Evolutionary conservation across 2,113 vertebrate genomes (phyloP).

Genomic region (Corythornis madagascariensis): DNA sequence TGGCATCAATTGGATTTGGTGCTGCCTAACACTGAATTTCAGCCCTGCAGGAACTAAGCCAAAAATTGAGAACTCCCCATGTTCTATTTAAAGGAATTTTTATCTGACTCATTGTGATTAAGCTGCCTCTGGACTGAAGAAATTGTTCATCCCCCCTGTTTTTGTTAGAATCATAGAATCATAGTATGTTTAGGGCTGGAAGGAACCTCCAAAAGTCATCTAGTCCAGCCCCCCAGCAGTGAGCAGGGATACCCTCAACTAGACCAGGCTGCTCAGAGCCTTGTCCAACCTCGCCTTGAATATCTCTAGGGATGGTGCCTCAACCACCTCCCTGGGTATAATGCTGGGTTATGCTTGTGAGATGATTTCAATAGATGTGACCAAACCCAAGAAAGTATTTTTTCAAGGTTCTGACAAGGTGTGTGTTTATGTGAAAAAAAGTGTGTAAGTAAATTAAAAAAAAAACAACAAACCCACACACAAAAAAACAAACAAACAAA

Average conservation of each 20-base stretch:
- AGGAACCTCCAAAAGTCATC: too few species aligned
- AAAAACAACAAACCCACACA: background rate
- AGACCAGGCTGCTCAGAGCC: too few species aligned
- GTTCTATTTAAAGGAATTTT: background rate
- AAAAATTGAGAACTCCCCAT: background rate
- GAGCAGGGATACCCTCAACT: too few species aligned
- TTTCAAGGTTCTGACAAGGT: background rate
- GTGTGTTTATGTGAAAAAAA: background rate
- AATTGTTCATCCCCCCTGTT: background rate
- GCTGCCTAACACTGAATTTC: background rate
- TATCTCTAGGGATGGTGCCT: too few species aligned
- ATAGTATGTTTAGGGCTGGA: too few species aligned
- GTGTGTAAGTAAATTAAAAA: background rate
- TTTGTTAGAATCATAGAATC: background rate
- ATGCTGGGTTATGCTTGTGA: background rate
- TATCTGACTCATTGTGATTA: background rate
- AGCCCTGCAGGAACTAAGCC: background rate
- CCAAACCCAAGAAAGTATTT: background rate
- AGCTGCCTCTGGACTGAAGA: background rate
- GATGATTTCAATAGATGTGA: background rate
- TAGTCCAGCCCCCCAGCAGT: too few species aligned
- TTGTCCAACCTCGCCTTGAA: too few species aligned
- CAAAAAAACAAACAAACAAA: background rate
- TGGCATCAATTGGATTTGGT: background rate
- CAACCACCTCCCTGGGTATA: background rate